Evolutionary conservation across 2,888 invertebrate species (phyloP).

Genomic region (Buathra laborator): DNA sequence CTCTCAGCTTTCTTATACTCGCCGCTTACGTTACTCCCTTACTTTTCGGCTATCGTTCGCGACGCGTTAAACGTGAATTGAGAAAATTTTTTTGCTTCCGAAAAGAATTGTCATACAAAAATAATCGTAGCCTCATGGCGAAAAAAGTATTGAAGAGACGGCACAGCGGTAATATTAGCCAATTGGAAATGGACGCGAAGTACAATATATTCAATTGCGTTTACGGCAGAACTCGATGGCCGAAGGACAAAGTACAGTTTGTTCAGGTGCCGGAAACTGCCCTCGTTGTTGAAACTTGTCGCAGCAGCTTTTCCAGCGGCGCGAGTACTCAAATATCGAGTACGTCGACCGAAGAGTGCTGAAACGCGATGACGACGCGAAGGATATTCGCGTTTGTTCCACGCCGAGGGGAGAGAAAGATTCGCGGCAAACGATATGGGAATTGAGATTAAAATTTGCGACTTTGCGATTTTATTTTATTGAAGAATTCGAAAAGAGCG

Average conservation of each 20-base stretch:
- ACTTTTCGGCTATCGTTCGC: slow-evolving; percentile 91
- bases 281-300: slow-evolving; percentile 87
- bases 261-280: slow-evolving; percentile 87
- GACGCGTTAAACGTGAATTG: slow-evolving; percentile 88
- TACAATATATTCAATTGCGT: slow-evolving; percentile 84
- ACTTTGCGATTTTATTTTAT: too few relatives aligned
- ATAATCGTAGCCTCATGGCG: slow-evolving; percentile 85
- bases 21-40: slow-evolving; percentile 90
- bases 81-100: slow-evolving; percentile 86
- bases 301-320: slow-evolving; percentile 88
- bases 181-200: slow-evolving; percentile 78
- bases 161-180: slow-evolving; percentile 79
- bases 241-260: slow-evolving; percentile 85
- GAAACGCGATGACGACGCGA: slow-evolving; percentile 58
- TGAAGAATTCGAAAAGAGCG: background rate
- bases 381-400: background rate
- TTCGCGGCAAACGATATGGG: background rate
- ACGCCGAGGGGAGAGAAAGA: background rate
- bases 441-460: background rate
- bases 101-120: slow-evolving; percentile 82
- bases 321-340: slow-evolving; percentile 88
- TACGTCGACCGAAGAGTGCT: slow-evolving; percentile 87
- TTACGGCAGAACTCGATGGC: slow-evolving; percentile 81
- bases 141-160: slow-evolving; percentile 82
- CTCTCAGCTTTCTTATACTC: slow-evolving; percentile 86